Conservation (phyloP, 2,888 invertebrate genomes). For the Pollenia labialis region DNA sequence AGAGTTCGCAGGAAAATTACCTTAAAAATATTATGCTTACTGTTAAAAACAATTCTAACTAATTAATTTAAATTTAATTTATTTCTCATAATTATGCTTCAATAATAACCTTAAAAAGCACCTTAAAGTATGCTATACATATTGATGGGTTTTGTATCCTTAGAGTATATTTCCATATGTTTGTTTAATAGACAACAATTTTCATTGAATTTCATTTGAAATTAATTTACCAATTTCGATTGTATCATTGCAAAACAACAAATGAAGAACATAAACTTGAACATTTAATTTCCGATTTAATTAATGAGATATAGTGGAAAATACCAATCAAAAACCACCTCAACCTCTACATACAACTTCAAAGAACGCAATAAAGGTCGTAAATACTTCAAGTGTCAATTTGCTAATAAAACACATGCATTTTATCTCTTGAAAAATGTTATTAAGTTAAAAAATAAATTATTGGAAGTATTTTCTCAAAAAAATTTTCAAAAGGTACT, state of each 20-base stretch:
- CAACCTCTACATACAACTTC: neutral
- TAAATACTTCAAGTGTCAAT: slow-evolving; percentile 66
- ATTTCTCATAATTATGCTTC: neutral
- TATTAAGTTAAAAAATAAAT: neutral
- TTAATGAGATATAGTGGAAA: slow-evolving; percentile 47
- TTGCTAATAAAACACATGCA: slow-evolving; percentile 41
- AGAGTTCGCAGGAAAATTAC: too few relatives aligned
- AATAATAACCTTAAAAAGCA: neutral
- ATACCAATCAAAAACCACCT: slow-evolving; percentile 1
- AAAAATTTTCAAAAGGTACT: neutral
- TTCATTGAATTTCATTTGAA: slow-evolving; percentile 46
- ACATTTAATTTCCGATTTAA: slow-evolving; percentile 66
- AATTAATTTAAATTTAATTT: neutral
- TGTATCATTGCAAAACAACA: slow-evolving; percentile 36
- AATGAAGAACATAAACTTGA: slow-evolving; percentile 38
- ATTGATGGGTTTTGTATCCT: too few relatives aligned
- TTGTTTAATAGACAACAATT: slow-evolving; percentile 12
- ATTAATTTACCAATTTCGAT: slow-evolving; percentile 41
- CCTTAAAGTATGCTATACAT: slow-evolving; percentile 7
- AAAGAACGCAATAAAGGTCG: slow-evolving; percentile 25
- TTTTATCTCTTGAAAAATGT: neutral
- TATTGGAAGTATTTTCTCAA: neutral
- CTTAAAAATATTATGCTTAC: too few relatives aligned
- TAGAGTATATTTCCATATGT: neutral
- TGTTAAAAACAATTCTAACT: too few relatives aligned